Conservation (phyloP, 1,140 invertebrate species). For the Aphaenogaster floridana region DNA sequence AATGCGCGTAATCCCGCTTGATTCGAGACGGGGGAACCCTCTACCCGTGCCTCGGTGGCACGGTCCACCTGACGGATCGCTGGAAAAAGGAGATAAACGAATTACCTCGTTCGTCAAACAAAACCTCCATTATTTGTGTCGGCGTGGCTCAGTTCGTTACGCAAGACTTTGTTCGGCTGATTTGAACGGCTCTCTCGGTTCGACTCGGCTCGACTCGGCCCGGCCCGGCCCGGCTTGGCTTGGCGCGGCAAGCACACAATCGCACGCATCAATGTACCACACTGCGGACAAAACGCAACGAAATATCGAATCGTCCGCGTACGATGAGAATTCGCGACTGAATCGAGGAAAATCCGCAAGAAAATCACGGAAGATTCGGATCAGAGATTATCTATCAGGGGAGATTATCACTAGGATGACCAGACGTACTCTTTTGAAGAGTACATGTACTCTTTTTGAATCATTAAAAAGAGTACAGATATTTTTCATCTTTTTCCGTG, state of each 20-base stretch:
- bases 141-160: conserved; percentile 76
- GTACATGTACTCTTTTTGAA: too few species aligned
- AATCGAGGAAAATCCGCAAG: too few species aligned
- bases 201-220: background rate
- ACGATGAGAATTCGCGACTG: background rate
- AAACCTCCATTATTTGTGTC: conserved; percentile 77
- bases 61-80: conserved; percentile 65
- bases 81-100: conserved; percentile 78
- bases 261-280: background rate
- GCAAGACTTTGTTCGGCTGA: conserved; percentile 73
- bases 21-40: conserved; percentile 63
- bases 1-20: conserved; percentile 74
- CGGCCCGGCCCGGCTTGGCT: conserved; percentile 3
- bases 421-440: too few species aligned
- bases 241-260: conserved; percentile 48
- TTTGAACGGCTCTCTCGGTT: conserved; percentile 43
- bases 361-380: background rate
- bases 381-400: background rate
- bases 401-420: too few species aligned
- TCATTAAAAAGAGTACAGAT: too few species aligned
- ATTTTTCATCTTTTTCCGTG: too few species aligned
- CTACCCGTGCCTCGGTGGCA: conserved; percentile 18
- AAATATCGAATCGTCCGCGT: background rate
- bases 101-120: conserved; percentile 75
- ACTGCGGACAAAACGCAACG: background rate